Base-by-base conservation (phyloP, 2,797 vertebrate species). In the Anableps anableps region DNA sequence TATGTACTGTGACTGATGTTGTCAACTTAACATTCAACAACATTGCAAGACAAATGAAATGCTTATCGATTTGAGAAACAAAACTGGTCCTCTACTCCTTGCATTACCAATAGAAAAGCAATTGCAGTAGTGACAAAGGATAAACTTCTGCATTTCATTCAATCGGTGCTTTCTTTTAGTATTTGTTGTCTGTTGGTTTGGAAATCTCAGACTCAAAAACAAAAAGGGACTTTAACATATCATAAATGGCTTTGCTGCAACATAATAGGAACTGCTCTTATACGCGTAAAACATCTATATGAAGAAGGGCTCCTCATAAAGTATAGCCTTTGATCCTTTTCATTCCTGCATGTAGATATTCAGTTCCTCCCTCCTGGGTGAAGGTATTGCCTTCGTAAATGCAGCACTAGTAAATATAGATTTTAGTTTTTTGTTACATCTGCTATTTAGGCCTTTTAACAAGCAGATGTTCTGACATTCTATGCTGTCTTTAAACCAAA, bases 341-440 rank as follows among this genome's bases (percentile, higher is more conserved):
- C 14, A 60, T 60, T n/a, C 29, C 55, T 60, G n/a, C n/a, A 29
- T 60, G 38, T 41, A 60, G 29, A 60, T 60, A 60, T 60, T 14
- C 55, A 60, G 13, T 26, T 60, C n/a, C n/a, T 58, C 10, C 53
- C 53, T 58, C 26, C 11, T 58, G 53, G 53, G 10, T 58, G n/a
- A n/a, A 58, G 53, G 53, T 14, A 11, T 58, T 29, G 53, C 29
- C 26, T 58, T 58, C 53, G 26, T n/a, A 14, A 58, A 58, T 5
- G 26, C 26, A 58, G 14, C 53, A 58, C 53, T 58, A n/a, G 53
- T 29, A 58, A 58, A 58, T 58, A 58, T 58, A 58, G 26, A 58
- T 58, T 58, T 29, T 58, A 58, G 53, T 58, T 58, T 58, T 58
- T 58, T 58, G 53, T 58, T 29, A n/a, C 53, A 58, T 58, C 53